Base-by-base conservation (phyloP, 2,888 invertebrate species). In the Ischnura elegans region DNA sequence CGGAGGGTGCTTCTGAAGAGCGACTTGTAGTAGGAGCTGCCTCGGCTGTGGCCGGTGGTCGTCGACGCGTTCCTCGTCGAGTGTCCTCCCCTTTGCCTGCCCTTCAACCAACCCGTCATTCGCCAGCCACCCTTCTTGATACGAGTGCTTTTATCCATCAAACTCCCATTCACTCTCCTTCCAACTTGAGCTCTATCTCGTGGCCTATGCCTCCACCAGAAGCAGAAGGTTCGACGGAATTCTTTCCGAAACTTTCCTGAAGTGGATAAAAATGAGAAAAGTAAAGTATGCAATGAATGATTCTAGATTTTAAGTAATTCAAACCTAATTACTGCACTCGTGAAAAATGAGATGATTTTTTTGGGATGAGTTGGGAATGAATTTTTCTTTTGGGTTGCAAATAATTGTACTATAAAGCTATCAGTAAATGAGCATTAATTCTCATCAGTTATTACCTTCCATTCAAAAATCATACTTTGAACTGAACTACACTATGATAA, bases 231-330 rank as follows among this genome's bases (percentile, higher is more conserved):
- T 19, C 96, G 95, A 16, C 95, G 95, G 95, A 96, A 96, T 94
- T 96, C 96, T 94, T 96, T 96, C 4, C 96, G 96, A 95, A 96
- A 96, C 95, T 96, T 96, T 10, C 96, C 96, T 96, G 95, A 10
- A 95, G 95, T 84, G 93, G 45, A 42, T 85, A 93, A 93, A 90
- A 94, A 87, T 93, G 66, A 61, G 43, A 66, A 36, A 36, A 76
- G 76, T 25, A 55, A 36, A 61, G 61, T 43, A 66, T 13, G 45
- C 55, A 90, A 13, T 76, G 76, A 36, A 25, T 76, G 8, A 36
- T 10, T 36, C 8, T 36, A 76, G 10, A 25, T 76, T 76, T 16
- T 8, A 61, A 61, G 61, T 6, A n/a, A 61, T 25, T n/a, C n/a
- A 25, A 61, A 61, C 61, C n/a, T n/a, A 61, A n/a, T n/a, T 61